phyloP scores from a whole-genome alignment of 1,140 invertebrate genomes.

The Pogonomyrmex barbatus region DNA sequence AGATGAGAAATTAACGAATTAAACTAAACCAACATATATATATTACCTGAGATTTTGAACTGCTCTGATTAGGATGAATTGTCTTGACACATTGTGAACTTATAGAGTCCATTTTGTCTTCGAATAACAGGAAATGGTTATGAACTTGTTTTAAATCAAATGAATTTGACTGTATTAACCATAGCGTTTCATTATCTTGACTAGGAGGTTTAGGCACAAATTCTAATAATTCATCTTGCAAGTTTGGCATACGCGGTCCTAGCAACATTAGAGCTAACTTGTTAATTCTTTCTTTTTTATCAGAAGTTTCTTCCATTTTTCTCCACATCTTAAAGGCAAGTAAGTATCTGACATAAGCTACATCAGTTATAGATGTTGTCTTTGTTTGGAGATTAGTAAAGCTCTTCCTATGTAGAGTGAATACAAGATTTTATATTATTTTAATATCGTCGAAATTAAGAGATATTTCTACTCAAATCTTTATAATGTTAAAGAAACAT shows the following conservation, averaged over 20 bases:
- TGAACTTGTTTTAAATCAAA: constrained; percentile 75
- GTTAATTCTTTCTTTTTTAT: constrained; percentile 77
- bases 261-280: constrained; percentile 76
- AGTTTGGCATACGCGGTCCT: constrained; percentile 74
- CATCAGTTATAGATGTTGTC: constrained; percentile 67
- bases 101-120: constrained; percentile 65
- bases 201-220: constrained; percentile 74
- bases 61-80: constrained; percentile 1
- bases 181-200: constrained; percentile 75
- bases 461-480: not conserved
- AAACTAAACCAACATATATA: not conserved
- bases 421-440: constrained; percentile 13
- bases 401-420: constrained; percentile 77
- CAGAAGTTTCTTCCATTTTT: constrained; percentile 73
- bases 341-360: constrained; percentile 80
- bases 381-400: constrained; percentile 70
- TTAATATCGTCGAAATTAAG: not conserved
- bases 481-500: constrained; percentile 14
- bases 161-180: constrained; percentile 76
- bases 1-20: constrained; percentile 1
- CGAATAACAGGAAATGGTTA: constrained; percentile 76
- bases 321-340: constrained; percentile 81
- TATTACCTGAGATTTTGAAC: constrained; percentile 57
- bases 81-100: constrained; percentile 34
- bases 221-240: constrained; percentile 72